Evolutionary conservation across 35 echinoderm and acorn worm species (phyloP).

Genomic region (Diadema setosum): DNA sequence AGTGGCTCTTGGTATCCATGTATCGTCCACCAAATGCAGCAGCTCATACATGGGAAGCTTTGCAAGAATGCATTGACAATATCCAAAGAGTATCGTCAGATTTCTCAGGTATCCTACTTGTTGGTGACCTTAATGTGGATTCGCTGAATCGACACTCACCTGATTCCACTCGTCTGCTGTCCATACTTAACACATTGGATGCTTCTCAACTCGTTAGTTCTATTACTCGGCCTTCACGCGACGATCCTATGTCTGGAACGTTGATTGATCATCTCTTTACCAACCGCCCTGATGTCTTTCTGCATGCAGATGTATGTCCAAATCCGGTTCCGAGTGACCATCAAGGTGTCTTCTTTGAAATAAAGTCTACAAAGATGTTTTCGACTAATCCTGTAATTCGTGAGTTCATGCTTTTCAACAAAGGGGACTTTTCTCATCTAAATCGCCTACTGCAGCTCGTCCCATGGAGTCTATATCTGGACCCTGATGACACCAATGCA

Average conservation of each 20-base stretch:
- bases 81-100: not conserved
- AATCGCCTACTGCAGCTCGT: not conserved
- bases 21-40: not conserved
- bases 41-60: not conserved
- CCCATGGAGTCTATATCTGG: conserved; percentile 7
- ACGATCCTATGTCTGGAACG: not conserved
- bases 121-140: not conserved
- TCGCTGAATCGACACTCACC: not conserved
- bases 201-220: not conserved
- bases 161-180: not conserved
- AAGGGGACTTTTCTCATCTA: conserved; percentile 7
- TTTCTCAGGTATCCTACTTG: not conserved
- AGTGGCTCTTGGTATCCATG: not conserved
- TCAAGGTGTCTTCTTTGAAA: not conserved
- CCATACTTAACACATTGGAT: not conserved
- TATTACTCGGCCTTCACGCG: not conserved
- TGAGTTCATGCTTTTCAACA: not conserved
- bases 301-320: not conserved
- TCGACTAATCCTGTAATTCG: not conserved
- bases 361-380: not conserved
- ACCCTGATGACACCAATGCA: not conserved
- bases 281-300: not conserved
- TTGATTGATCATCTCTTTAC: not conserved
- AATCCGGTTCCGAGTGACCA: not conserved
- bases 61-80: not conserved